Percentiles rank a stretch among this genome's conserved stretches.
Conservation (phyloP, 2,113 vertebrate species). For the Hyaena hyaena region DNA sequence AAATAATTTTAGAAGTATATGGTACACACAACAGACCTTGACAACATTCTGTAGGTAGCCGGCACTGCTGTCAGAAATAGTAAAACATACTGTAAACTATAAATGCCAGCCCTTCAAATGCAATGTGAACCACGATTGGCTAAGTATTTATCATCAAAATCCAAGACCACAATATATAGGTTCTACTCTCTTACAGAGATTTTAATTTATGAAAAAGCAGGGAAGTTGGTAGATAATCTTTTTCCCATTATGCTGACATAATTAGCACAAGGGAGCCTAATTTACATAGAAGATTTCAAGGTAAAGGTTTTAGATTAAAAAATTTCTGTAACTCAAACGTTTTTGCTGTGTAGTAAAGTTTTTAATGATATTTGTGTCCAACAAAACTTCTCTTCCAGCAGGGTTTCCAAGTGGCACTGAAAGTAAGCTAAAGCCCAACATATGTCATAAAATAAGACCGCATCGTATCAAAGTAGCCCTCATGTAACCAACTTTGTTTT, state of each 20-base stretch:
- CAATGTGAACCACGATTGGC: not conserved
- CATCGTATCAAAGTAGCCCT: not conserved
- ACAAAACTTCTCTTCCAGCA: constrained; percentile 59
- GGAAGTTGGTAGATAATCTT: not conserved
- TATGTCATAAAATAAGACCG: constrained; percentile 27
- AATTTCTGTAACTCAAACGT: constrained; percentile 59
- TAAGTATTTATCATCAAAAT: not conserved
- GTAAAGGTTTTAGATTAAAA: constrained; percentile 14
- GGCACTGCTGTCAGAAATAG: not conserved
- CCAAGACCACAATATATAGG: not conserved
- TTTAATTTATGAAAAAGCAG: constrained; percentile 40
- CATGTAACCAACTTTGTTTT: not conserved
- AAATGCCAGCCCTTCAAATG: not conserved
- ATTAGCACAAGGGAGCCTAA: constrained; percentile 27
- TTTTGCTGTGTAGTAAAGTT: constrained; percentile 14
- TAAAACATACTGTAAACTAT: not conserved
- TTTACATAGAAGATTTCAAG: constrained; percentile 46
- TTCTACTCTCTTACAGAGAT: not conserved
- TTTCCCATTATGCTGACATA: constrained; percentile 31
- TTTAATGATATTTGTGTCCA: constrained; percentile 14
- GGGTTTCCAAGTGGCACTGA: constrained; percentile 14
- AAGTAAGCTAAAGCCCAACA: not conserved
- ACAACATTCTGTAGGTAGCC: too few species aligned
- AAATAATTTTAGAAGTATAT: constrained; percentile 29
- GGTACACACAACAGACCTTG: not conserved